Evolutionary conservation across 2,797 vertebrate species (phyloP).

Genomic region (Hemitrygon akajei): DNA sequence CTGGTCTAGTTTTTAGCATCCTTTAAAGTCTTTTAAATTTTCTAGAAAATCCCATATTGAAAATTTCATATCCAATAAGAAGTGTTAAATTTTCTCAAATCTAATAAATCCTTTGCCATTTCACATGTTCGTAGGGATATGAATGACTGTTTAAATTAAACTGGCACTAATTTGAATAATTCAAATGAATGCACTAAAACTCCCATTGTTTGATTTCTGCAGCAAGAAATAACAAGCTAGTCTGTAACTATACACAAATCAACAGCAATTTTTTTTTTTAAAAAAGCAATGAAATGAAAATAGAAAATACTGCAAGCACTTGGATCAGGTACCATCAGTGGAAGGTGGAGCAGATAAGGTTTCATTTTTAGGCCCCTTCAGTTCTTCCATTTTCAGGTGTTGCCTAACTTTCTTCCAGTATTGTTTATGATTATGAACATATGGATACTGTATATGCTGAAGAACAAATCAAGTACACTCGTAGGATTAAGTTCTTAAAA

Average conservation of each 20-base stretch:
- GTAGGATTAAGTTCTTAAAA: too few relatives aligned
- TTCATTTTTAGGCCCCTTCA: too few relatives aligned
- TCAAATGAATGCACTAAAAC: neutral
- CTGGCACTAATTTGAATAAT: neutral
- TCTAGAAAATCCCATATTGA: neutral
- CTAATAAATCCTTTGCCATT: neutral
- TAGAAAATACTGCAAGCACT: too few relatives aligned
- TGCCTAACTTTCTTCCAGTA: too few relatives aligned
- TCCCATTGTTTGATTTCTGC: neutral
- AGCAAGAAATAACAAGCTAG: neutral
- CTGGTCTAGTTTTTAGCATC: neutral
- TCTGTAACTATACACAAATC: neutral
- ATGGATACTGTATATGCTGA: too few relatives aligned
- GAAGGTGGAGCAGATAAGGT: too few relatives aligned
- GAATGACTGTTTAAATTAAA: neutral
- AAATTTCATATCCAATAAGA: neutral
- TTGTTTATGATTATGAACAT: too few relatives aligned
- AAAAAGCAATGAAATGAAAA: too few relatives aligned
- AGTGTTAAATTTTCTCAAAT: neutral
- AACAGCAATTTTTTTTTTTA: too few relatives aligned
- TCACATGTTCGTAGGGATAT: neutral
- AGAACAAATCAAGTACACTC: too few relatives aligned
- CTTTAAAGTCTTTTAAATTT: neutral
- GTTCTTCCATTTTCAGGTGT: too few relatives aligned
- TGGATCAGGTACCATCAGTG: too few relatives aligned